A percentile compares a stretch with the other conserved stretches of the same genome.
phyloP scores from a whole-genome alignment of 2,888 invertebrate genomes.

The Drosophila affinis region DNA sequence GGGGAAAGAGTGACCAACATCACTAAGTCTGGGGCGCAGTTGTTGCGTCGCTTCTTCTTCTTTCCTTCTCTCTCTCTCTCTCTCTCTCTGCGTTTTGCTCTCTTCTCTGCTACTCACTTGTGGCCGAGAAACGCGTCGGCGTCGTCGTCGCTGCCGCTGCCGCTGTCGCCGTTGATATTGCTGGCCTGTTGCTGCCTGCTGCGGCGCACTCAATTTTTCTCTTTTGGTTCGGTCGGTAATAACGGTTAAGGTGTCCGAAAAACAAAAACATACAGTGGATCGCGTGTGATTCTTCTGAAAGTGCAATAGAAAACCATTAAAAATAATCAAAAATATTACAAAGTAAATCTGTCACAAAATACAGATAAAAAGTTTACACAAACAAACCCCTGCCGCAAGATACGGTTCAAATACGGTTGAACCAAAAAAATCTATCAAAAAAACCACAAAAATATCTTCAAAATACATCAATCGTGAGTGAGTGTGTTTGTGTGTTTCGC shows the following conservation, averaged over 20 bases:
- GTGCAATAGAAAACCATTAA: no score
- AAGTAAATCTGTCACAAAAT: conserved; percentile 12
- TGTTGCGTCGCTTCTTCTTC: conserved; percentile 31
- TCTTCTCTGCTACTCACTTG: conserved; percentile 54
- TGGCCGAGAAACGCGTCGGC: conserved; percentile 52
- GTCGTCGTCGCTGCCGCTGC: conserved; percentile 41
- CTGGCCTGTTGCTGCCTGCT: conserved; percentile 46
- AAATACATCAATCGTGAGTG: conserved; percentile 54
- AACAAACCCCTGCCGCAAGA: conserved; percentile 24
- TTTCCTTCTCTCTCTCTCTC: conserved; percentile 6
- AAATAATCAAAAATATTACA: neutral
- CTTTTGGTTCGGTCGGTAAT: conserved; percentile 67
- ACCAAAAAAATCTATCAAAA: conserved; percentile 59
- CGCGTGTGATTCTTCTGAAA: conserved; percentile 12
- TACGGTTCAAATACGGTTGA: neutral
- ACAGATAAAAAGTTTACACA: conserved; percentile 43
- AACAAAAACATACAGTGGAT: conserved; percentile 25
- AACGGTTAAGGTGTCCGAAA: conserved; percentile 49
- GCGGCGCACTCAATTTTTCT: conserved; percentile 64
- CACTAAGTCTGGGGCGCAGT: conserved; percentile 5
- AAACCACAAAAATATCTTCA: conserved; percentile 74
- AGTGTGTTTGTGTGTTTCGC: conserved; percentile 11
- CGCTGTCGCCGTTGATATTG: conserved; percentile 21
- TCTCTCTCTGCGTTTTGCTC: conserved; percentile 39
- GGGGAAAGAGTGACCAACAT: conserved; percentile 1